Evolutionary conservation across 2,113 vertebrate species (phyloP), one percentile per base, ranked within the genome.

Genomic region (Crotophaga sulcirostris): DNA sequence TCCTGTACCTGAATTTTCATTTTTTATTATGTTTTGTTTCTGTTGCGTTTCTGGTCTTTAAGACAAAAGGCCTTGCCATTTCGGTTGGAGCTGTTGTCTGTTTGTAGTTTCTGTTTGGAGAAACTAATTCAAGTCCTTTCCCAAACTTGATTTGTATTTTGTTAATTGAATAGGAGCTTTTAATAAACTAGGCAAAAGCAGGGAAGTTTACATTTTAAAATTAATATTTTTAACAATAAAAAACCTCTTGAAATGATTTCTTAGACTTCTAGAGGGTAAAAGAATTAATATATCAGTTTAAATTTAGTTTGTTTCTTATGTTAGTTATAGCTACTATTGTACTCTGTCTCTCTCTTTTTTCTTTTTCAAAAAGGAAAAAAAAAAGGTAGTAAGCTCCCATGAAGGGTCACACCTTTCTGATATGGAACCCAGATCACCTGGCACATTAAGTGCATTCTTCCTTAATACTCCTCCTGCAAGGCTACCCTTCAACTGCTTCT

Each of bases 1-100:
- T 98, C 98, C 98, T 98, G 90, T 98, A 99, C 99, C 99, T 99
- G 98, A 97, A 98, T 99, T 99, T 98, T 98, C 98, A 98, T 98
- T 98, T 98, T 98, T 98, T 98, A 98, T 98, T 98, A 97, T 98
- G 98, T 98, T 98, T 99, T 98, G 97, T 98, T 98, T 97, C 97
- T 96, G 92, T 97, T 97, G 93, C 89, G 95, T 96, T 97, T 96
- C 94, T 97, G 93, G 91, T 95, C 76, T 96, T 98, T 97, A 95
- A 97, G 97, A 98, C 97, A 98, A 97, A 98, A 97, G 97, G 95
- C 91, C 90, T 90, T 97, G 58, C 85, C 45, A 60, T 90, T 96
- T 96, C 80, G 93, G 45, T 72, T 52, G 51, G 52, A 95, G 82
- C 84, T 95, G 63, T 92, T 97, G 87, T 97, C 69, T 29, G 16